Evolutionary conservation across 2,888 invertebrate genomes (phyloP), one percentile per base, ranked within the genome.

Genomic region (Drosophila yooni): DNA sequence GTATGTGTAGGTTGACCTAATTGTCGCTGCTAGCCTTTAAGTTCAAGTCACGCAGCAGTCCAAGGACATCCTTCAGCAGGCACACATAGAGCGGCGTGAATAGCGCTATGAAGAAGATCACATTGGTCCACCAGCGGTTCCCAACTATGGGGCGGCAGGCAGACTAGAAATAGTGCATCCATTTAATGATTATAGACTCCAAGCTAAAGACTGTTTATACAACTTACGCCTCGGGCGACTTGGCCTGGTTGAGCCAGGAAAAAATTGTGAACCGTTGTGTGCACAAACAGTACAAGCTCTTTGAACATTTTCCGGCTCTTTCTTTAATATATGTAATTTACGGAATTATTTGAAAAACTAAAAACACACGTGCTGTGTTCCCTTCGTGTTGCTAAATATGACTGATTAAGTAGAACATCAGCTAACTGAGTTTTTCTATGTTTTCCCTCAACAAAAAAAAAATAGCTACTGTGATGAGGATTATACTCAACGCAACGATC

Each of bases 401-500:
- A 57, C 15, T 62, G 34, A 27, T 13, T 11, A 10, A 51, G 29
- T 51, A 1, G 4, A 15, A 31, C 3, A 29, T 27, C 51, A 15
- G 74, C 69, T 57, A 38, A 63, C 83, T 81, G 18, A 60, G 68
- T 63, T 56, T 27, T 8, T 21, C 7, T 6, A 25, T 1, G 8
- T 31, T 46, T 31, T 52, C 2, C 15, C 2, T 2, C 10, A 4
- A 2, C n/a, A 40, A 11, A n/a, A 10, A 43, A 7, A 15, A 1
- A 5, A 25, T 3, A 93, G 93, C 76, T 89, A 92, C 72, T 93
- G 93, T 64, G 91, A 92, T 64, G 93, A 93, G 74, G 93, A 93
- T 36, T 92, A 92, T 58, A 91, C 92, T 61, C 92, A 92, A 74
- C 77, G 81, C 29, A 89, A 89, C 64, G 92, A 93, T 88, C 91